Percentiles rank a stretch among this genome's conserved stretches.
These are phyloP conservation scores for Paradisaea rubra DNA, from an alignment of 2,113 vertebrate genomes.

Conservation along the genomic window DNA sequence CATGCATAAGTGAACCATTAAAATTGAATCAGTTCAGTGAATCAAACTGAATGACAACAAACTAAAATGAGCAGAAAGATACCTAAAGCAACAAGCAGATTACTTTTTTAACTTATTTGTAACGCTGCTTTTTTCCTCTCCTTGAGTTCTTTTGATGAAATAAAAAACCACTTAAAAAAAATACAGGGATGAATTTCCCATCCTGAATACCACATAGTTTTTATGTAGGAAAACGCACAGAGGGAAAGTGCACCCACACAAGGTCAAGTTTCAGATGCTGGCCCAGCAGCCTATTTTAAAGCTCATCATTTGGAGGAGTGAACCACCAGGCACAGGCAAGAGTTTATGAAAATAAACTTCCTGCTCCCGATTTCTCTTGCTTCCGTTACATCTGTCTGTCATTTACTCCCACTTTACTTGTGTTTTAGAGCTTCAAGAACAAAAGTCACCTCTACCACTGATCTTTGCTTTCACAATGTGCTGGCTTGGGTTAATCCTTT, in stretches of 20 bases:
- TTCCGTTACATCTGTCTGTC: neutral
- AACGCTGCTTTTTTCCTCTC: neutral
- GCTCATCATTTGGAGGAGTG: neutral
- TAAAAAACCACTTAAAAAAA: neutral
- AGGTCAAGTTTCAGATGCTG: neutral
- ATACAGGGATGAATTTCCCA: neutral
- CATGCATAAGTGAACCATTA: conserved; percentile 69
- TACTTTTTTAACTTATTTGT: conserved; percentile 53
- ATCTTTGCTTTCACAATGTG: neutral
- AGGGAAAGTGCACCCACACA: neutral
- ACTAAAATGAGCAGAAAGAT: conserved; percentile 52
- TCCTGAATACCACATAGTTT: neutral
- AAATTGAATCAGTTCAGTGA: conserved; percentile 66
- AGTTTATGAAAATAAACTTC: conserved; percentile 11
- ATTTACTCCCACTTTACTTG: neutral
- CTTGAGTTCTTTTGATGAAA: neutral
- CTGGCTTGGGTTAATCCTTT: neutral
- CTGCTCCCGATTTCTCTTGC: neutral
- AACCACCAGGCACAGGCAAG: neutral
- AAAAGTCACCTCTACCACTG: neutral
- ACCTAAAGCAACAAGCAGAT: conserved; percentile 36
- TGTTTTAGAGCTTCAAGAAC: neutral
- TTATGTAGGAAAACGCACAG: neutral
- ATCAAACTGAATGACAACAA: conserved; percentile 58
- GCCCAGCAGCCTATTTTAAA: neutral